phyloP scores from a whole-genome alignment of 2,888 invertebrate genomes.

The Monoplex corrugatus region DNA sequence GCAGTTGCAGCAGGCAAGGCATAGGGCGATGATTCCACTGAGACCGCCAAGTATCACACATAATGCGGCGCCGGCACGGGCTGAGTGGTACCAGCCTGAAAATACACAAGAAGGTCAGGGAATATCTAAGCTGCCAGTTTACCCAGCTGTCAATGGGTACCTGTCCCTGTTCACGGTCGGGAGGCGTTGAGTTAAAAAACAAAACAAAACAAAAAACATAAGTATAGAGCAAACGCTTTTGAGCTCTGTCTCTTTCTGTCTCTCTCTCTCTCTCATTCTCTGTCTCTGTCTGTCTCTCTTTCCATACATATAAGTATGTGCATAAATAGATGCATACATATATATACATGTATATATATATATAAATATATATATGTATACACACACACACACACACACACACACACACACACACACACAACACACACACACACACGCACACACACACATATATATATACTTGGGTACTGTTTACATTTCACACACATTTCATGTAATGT shows the following conservation, averaged over 20 bases:
- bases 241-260: too few relatives aligned
- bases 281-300: too few relatives aligned
- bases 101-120: not conserved
- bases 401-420: not conserved
- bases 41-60: conserved; percentile 32
- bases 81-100: conserved; percentile 19
- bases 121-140: not conserved
- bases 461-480: not conserved
- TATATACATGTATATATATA: not conserved
- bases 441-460: not conserved
- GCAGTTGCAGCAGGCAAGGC: conserved; percentile 47
- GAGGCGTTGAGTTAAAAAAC: too few relatives aligned
- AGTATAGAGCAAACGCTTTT: too few relatives aligned
- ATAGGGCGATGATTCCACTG: conserved; percentile 40
- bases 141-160: too few relatives aligned
- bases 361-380: not conserved
- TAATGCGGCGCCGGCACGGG: conserved; percentile 14
- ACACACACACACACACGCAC: not conserved
- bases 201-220: too few relatives aligned
- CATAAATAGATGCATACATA: not conserved
- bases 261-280: too few relatives aligned
- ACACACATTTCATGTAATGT: too few relatives aligned
- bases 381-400: not conserved
- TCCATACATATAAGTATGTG: not conserved
- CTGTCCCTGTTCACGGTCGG: too few relatives aligned